A percentile compares a stretch with the other conserved stretches of the same genome.
Conservation (phyloP, 2,888 invertebrate species). For the Zygothrica quintamaculata region DNA sequence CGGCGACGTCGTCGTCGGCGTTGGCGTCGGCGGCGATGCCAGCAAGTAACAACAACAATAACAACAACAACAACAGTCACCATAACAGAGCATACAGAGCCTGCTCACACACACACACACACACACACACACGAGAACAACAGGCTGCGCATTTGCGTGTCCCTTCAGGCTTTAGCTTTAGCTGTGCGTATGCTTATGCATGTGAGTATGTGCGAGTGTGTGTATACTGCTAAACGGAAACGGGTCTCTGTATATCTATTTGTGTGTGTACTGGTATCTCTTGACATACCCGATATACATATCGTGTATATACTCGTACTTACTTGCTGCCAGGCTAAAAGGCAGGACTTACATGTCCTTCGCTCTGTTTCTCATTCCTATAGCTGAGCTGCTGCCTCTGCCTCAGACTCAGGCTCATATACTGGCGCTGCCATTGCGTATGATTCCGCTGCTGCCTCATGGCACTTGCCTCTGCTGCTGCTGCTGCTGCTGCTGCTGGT, state of each 20-base stretch:
- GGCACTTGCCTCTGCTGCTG: conserved; percentile 35
- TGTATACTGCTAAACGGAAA: conserved; percentile 63
- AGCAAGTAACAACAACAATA: conserved; percentile 39
- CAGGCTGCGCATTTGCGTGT: conserved; percentile 71
- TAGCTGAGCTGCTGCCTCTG: conserved; percentile 6
- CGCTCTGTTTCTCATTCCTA: conserved; percentile 9
- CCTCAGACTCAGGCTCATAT: background rate
- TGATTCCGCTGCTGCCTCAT: background rate
- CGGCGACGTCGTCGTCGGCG: conserved; percentile 39
- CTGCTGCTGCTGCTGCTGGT: too few species aligned
- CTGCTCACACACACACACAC: conserved; percentile 17
- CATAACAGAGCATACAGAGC: conserved; percentile 4
- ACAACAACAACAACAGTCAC: conserved; percentile 12
- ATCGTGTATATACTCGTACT: conserved; percentile 42
- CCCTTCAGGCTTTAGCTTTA: conserved; percentile 40
- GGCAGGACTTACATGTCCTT: conserved; percentile 54
- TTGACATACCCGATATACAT: conserved; percentile 45
- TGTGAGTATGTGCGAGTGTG: conserved; percentile 27
- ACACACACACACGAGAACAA: conserved; percentile 27
- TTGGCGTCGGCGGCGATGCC: conserved; percentile 6
- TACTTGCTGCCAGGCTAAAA: conserved; percentile 53
- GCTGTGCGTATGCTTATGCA: conserved; percentile 24
- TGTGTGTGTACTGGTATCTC: conserved; percentile 40
- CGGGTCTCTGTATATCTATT: conserved; percentile 44
- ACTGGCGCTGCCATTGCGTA: background rate